Evolutionary conservation across 2,888 invertebrate genomes (phyloP), one percentile per base, ranked within the genome.

Genomic region (Perithous albicinctus): DNA sequence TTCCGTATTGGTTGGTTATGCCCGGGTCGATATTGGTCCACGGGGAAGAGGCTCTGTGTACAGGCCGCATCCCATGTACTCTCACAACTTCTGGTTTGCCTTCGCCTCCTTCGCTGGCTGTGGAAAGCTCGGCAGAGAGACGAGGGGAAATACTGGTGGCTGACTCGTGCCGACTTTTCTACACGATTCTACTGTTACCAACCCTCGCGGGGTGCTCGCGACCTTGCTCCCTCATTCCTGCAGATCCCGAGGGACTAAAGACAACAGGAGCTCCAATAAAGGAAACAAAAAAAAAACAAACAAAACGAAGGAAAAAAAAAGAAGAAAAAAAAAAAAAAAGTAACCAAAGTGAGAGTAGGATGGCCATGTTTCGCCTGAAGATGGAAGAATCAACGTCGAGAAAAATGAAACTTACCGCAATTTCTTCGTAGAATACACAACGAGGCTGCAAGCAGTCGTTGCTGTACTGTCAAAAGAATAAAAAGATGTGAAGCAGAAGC

Each of bases 11-110:
- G 86, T 85, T 82, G 86, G 84, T 83, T 82, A 85, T 82, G 83
- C 75, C 77, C 70, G 88, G 88, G 84, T 89, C 89, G 90, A 89
- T 89, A 89, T 89, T 84, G 84, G 85, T 81, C 84, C 86, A 82
- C 81, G 80, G 84, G 79, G 75, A 86, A 85, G 80, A 80, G 77
- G 20, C 54, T n/a, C n/a, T 54, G 32, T 61, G 64, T 10, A 64
- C n/a, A 59, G 26, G 51, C 76, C 70, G 76, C 73, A 75, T 64
- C 83, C 81, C 59, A 32, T 66, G 61, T 66, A 15, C 54, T 61
- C 74, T 54, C 18, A 32, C 43, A 48, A 67, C 64, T 70, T 54
- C 48, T 69, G 56, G 63, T 69, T 64, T 69, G 59, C 51, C 70
- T 72, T 51, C 66, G 59, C 20, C 51, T 48, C 7, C 35, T 66